Conservation (phyloP, 2,888 invertebrate species). For the Linnaemya tessellans region DNA sequence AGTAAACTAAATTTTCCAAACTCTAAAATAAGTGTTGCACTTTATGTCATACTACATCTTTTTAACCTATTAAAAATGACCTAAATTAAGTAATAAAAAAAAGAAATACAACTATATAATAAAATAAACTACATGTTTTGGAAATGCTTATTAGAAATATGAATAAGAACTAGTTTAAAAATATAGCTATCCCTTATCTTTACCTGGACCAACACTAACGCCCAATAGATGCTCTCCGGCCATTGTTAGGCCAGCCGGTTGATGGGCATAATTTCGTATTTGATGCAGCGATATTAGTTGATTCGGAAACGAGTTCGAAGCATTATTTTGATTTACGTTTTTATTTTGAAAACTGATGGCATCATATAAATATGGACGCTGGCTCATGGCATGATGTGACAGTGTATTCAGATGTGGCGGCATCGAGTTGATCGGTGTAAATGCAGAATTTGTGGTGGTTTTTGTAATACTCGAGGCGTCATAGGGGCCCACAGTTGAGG, state of each 20-base stretch:
- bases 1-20: background rate
- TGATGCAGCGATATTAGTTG: slow-evolving; percentile 97
- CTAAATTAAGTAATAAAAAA: slow-evolving; percentile 11
- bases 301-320: slow-evolving; percentile 90
- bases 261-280: slow-evolving; percentile 97
- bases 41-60: too few relatives aligned
- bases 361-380: slow-evolving; percentile 95
- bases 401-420: slow-evolving; percentile 90
- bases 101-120: slow-evolving; percentile 1
- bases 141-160: slow-evolving; percentile 48
- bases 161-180: slow-evolving; percentile 77
- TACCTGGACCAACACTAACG: slow-evolving; percentile 83
- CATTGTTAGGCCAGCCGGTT: slow-evolving; percentile 89
- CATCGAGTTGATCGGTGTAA: slow-evolving; percentile 94
- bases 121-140: slow-evolving; percentile 27
- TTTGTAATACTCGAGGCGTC: slow-evolving; percentile 84
- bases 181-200: slow-evolving; percentile 83
- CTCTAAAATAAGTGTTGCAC: slow-evolving; percentile 17
- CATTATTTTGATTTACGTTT: slow-evolving; percentile 86
- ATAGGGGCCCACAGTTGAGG: slow-evolving; percentile 83
- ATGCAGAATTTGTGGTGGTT: slow-evolving; percentile 92
- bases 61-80: background rate
- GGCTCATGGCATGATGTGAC: slow-evolving; percentile 88
- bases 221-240: slow-evolving; percentile 87
- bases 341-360: slow-evolving; percentile 94